Conservation (phyloP, 2,888 invertebrate genomes). For the Phalangium opilio region DNA sequence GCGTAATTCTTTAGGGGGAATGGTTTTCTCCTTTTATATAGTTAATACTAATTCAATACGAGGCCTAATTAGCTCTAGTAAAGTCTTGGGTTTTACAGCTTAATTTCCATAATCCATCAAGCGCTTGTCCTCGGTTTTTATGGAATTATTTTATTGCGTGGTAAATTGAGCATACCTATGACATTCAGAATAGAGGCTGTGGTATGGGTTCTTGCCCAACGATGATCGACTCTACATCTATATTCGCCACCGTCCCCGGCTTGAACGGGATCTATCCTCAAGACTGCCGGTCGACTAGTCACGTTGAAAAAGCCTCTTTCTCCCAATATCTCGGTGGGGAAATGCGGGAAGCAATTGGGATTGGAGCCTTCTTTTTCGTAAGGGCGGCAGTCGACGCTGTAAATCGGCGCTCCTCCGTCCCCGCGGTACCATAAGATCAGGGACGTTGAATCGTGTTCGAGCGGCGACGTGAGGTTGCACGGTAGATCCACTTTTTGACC, state of each 20-base stretch:
- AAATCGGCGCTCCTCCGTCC: conserved; percentile 15
- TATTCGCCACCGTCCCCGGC: conserved; percentile 16
- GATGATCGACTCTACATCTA: conserved; percentile 15
- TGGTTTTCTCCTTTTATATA: too few species aligned
- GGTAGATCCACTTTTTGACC: conserved; percentile 22
- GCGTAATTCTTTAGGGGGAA: too few species aligned
- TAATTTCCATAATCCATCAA: too few species aligned
- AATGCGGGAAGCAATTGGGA: conserved; percentile 7
- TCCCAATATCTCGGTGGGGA: conserved; percentile 11
- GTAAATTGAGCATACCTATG: too few species aligned
- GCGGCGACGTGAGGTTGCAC: conserved; percentile 28
- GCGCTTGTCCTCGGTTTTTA: too few species aligned
- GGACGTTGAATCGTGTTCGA: conserved; percentile 14
- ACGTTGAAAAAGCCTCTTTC: conserved; percentile 15
- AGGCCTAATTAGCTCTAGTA: too few species aligned
- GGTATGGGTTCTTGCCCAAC: conserved; percentile 16
- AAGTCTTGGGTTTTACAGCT: too few species aligned
- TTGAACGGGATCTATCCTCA: conserved; percentile 15
- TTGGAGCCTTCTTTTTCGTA: conserved; percentile 9
- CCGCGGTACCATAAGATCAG: conserved; percentile 17
- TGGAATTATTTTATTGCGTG: too few species aligned
- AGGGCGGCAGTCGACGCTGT: conserved; percentile 16
- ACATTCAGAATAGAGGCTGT: conserved; percentile 13
- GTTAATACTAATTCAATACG: too few species aligned
- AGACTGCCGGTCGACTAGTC: conserved; percentile 13